Evolutionary conservation across 2,888 invertebrate species (phyloP).

Genomic region (Dryomyza anilis): DNA sequence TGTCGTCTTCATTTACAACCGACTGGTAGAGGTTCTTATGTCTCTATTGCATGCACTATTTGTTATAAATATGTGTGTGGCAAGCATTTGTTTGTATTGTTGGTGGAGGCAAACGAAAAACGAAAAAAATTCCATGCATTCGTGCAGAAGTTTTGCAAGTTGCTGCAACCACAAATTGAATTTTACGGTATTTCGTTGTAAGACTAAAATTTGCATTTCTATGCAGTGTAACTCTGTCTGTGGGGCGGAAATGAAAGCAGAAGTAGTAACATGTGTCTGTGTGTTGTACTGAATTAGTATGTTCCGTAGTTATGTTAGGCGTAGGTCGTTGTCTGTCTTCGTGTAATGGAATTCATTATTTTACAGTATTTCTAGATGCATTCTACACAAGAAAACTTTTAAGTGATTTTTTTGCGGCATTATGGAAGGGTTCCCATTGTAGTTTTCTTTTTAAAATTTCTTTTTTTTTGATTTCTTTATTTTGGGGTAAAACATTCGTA

Average conservation of each 20-base stretch:
- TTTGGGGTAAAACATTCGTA: not conserved
- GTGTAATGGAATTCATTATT: slow-evolving; percentile 12
- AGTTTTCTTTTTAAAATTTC: not conserved
- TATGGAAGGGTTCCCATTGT: no score
- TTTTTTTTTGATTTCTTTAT: not conserved
- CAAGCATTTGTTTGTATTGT: not conserved
- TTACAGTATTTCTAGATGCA: not conserved
- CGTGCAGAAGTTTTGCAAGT: slow-evolving; percentile 12
- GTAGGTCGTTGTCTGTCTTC: not conserved
- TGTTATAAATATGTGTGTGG: not conserved
- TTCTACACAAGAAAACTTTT: slow-evolving; percentile 7
- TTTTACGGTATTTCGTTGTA: slow-evolving; percentile 13
- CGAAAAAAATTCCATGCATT: not conserved
- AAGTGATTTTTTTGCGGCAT: no score
- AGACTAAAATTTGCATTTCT: slow-evolving; percentile 12
- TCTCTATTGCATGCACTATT: no score
- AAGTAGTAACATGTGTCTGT: no score
- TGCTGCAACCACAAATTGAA: slow-evolving; percentile 21
- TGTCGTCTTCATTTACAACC: no score
- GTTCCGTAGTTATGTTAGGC: not conserved
- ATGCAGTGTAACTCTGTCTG: not conserved
- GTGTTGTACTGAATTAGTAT: not conserved
- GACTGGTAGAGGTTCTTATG: no score
- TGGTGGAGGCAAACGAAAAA: not conserved
- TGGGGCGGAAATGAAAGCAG: no score